Percentiles rank a stretch among this genome's conserved stretches.
Conservation (phyloP, 1,140 invertebrate species). For the Cardiocondyla obscurior region DNA sequence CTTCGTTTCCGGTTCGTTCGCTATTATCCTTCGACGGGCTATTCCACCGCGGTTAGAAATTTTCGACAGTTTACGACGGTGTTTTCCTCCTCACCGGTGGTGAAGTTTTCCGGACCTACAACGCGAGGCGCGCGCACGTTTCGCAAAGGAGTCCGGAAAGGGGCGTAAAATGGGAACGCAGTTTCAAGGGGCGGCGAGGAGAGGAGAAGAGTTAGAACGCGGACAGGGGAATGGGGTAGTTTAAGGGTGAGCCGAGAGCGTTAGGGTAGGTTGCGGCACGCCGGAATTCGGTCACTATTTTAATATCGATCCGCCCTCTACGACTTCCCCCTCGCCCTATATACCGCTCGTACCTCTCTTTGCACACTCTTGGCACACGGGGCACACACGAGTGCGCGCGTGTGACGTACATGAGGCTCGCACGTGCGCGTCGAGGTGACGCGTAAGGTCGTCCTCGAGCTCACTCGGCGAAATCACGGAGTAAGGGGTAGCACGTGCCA, state of each 20-base stretch:
- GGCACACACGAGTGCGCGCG: background rate
- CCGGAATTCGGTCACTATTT: conserved; percentile 84
- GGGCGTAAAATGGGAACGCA: conserved; percentile 48
- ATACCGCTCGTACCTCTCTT: conserved; percentile 17
- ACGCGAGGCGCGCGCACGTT: conserved; percentile 43
- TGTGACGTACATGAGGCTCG: conserved; percentile 37
- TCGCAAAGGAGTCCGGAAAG: conserved; percentile 29
- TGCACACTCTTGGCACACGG: conserved; percentile 21
- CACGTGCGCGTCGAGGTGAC: conserved; percentile 50
- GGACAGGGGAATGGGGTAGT: conserved; percentile 54
- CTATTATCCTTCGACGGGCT: conserved; percentile 1
- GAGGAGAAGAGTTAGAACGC: conserved; percentile 7
- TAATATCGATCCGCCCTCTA: conserved; percentile 81
- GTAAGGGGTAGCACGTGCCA: conserved; percentile 34
- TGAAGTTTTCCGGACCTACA: conserved; percentile 56
- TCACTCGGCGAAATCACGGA: conserved; percentile 35
- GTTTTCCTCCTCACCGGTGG: conserved; percentile 53
- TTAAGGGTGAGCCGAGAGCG: conserved; percentile 70
- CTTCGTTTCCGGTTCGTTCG: background rate
- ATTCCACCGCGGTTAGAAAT: conserved; percentile 43
- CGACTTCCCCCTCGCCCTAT: conserved; percentile 21
- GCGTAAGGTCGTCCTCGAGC: conserved; percentile 51
- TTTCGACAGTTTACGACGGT: conserved; percentile 63
- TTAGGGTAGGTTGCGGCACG: conserved; percentile 81
- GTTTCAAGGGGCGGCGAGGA: conserved; percentile 37